Evolutionary conservation across 2,797 vertebrate genomes (phyloP), one percentile per base, ranked within the genome.

Genomic region (Syngnathus acus): DNA sequence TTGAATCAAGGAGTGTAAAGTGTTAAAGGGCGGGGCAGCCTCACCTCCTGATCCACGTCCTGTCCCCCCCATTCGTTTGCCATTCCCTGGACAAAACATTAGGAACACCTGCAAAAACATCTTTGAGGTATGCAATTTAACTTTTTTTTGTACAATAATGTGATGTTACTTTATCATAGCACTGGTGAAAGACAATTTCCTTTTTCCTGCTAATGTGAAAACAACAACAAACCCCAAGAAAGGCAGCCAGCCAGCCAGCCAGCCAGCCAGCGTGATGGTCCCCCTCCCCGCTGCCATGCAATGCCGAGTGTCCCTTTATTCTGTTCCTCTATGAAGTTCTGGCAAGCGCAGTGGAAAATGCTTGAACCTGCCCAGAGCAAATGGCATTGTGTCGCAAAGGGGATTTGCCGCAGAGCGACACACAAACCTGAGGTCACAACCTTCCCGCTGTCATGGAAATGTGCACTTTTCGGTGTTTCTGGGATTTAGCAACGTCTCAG

Each of bases 241-340:
- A 79, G 73, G 32, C 67, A 54, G 61, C 68, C 64, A 63, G 72
- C 67, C 64, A 63, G 72, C 67, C 23, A 23, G 23, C 23, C 23
- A 79, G 73, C 32, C 67, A 54, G 61, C 68, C 64, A 63, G 72
- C 66, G 63, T 68, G 45, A 21, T 83, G 76, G 84, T 68, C 73
- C 79, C 83, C 76, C 76, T 80, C n/a, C 17, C 17, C 68, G 65
- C 84, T 75, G 79, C 77, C 80, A 83, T 81, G 77, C 82, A 79
- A 81, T 70, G 71, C 78, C 60, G 77, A 75, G 68, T 88, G 89
- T 87, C 84, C 89, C 84, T 82, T 80, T 70, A 86, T 89, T 90
- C 88, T 89, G 70, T 80, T 71, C 38, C 47, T 66, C 37, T 75
- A 58, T 63, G 17, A 69, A 71, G 67, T 75, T 73, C 54, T 79